Percentiles rank a stretch among this genome's conserved stretches.
These are phyloP conservation scores for Paradisaea rubra DNA, from an alignment of 2,113 vertebrate species.

Conservation along the genomic window DNA sequence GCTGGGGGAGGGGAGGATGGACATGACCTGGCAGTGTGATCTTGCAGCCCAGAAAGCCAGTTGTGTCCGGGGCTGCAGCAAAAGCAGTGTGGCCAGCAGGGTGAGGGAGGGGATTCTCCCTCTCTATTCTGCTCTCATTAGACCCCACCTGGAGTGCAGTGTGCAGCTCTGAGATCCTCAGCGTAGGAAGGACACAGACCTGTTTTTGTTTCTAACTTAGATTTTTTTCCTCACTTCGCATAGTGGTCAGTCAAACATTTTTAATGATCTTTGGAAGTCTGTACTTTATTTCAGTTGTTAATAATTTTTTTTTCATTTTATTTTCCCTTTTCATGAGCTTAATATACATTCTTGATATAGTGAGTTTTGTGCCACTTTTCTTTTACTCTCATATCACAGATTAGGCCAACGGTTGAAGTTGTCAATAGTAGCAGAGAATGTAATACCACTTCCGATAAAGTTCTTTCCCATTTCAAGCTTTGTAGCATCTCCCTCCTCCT, in stretches of 20 bases:
- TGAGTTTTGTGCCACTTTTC: neutral
- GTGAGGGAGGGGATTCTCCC: neutral
- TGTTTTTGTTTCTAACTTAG: neutral
- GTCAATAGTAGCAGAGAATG: neutral
- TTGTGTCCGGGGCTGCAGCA: neutral
- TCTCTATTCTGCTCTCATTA: neutral
- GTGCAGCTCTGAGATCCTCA: neutral
- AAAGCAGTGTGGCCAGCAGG: neutral
- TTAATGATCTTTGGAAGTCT: neutral
- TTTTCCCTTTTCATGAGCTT: neutral
- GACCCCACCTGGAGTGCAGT: neutral
- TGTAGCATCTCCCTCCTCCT: neutral
- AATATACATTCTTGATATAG: neutral
- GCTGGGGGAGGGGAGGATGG: neutral
- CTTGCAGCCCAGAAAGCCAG: neutral
- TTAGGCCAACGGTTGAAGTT: neutral
- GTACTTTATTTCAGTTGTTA: neutral
- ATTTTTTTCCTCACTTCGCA: fast-evolving
- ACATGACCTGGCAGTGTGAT: neutral
- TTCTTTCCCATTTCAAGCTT: neutral
- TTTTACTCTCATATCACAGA: neutral
- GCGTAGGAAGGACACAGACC: fast-evolving
- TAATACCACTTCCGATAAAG: neutral
- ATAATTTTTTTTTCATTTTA: neutral
- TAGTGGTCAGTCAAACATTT: neutral